Evolutionary conservation across 2,888 invertebrate species (phyloP).

Genomic region (Pelosia muscerda): DNA sequence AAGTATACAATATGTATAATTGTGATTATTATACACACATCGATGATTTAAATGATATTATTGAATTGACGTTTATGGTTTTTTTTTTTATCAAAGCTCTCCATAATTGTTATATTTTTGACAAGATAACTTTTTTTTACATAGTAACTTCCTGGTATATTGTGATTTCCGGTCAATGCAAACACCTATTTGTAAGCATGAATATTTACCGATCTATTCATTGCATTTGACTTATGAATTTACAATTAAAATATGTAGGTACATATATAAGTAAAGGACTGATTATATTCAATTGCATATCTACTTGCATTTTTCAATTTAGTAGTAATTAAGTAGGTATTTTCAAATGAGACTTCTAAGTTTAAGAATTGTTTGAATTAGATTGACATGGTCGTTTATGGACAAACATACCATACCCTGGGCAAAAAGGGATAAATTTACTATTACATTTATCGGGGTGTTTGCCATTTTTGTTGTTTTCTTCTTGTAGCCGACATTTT

Average conservation of each 20-base stretch:
- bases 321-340: neutral
- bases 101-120: neutral
- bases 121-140: neutral
- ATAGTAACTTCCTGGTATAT: neutral
- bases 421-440: no score
- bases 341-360: no score
- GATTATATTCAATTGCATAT: neutral
- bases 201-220: neutral
- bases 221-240: neutral
- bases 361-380: no score
- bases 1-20: constrained; percentile 53
- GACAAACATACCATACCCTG: no score
- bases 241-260: neutral
- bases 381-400: no score
- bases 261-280: neutral
- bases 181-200: neutral
- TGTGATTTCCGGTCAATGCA: neutral
- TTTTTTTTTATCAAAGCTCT: neutral
- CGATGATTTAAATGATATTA: constrained; percentile 29
- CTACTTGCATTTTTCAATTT: neutral
- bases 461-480: no score
- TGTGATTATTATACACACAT: constrained; percentile 28
- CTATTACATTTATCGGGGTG: no score
- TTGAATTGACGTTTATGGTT: constrained; percentile 39
- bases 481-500: no score